Evolutionary conservation across 2,113 vertebrate genomes (phyloP).

Genomic region (Puffinus mauretanicus): DNA sequence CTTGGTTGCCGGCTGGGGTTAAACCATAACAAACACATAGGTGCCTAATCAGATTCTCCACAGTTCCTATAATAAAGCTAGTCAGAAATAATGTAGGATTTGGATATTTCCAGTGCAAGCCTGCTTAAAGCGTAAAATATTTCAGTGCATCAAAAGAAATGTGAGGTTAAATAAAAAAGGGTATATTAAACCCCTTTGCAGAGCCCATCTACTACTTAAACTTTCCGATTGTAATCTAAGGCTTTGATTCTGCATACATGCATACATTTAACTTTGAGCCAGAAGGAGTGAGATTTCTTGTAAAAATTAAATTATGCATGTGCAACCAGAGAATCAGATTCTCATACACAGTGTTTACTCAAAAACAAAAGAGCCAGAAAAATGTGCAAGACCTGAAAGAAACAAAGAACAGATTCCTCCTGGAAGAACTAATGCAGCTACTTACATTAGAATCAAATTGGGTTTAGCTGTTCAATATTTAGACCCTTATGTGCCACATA

Average conservation of each 20-base stretch:
- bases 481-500: background rate
- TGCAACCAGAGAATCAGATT: background rate
- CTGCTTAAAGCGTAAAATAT: background rate
- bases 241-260: background rate
- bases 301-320: conserved; percentile 25
- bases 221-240: background rate
- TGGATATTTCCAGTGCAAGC: background rate
- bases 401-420: conserved; percentile 1
- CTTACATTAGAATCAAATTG: background rate
- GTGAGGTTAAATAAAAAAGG: background rate
- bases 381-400: background rate
- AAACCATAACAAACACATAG: no score
- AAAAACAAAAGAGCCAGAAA: background rate
- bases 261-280: background rate
- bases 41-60: background rate
- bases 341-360: background rate
- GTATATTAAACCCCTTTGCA: background rate
- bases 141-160: background rate
- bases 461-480: background rate
- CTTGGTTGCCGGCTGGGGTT: no score
- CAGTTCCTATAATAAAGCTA: background rate
- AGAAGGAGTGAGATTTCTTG: background rate
- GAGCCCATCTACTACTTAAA: background rate
- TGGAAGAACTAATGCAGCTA: background rate
- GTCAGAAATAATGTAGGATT: background rate